Percentiles rank a stretch among this genome's conserved stretches.
Conservation (phyloP, 2,888 invertebrate species). For the Noctua janthina region DNA sequence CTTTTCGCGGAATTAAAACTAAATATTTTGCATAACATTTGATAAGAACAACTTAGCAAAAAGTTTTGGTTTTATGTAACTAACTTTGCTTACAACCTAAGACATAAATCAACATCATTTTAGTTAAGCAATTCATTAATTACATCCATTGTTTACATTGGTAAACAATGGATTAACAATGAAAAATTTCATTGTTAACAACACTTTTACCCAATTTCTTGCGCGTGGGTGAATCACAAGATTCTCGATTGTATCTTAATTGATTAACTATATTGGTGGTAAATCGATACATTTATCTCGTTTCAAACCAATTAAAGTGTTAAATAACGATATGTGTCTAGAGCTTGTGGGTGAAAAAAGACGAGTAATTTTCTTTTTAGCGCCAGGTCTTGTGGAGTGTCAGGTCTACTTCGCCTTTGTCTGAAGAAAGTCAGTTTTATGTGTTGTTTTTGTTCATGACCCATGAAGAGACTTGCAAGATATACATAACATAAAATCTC, state of each 20-base stretch:
- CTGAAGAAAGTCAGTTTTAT: slow-evolving; percentile 5
- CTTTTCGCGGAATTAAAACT: too few relatives aligned
- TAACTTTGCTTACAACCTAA: too few relatives aligned
- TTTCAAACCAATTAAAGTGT: slow-evolving; percentile 42
- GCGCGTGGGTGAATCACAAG: slow-evolving; percentile 39
- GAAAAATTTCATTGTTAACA: slow-evolving; percentile 4
- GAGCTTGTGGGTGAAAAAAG: slow-evolving; percentile 9
- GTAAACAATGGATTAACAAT: background rate
- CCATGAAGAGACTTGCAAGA: too few relatives aligned
- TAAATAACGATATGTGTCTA: slow-evolving; percentile 22
- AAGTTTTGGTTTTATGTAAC: too few relatives aligned
- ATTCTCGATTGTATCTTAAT: slow-evolving; percentile 43
- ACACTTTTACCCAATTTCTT: slow-evolving; percentile 42
- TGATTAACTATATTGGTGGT: slow-evolving; percentile 54
- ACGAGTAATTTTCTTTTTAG: slow-evolving; percentile 30
- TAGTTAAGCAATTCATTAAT: background rate
- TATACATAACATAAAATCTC: background rate
- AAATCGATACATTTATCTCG: slow-evolving; percentile 52
- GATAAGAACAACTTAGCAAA: too few relatives aligned
- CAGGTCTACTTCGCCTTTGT: slow-evolving; percentile 5
- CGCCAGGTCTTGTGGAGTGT: slow-evolving; percentile 8
- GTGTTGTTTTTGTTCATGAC: background rate
- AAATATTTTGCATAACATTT: too few relatives aligned
- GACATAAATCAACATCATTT: background rate
- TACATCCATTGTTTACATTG: background rate